Base-by-base conservation (phyloP, 1,140 invertebrate genomes). In the Pectinophora gossypiella region DNA sequence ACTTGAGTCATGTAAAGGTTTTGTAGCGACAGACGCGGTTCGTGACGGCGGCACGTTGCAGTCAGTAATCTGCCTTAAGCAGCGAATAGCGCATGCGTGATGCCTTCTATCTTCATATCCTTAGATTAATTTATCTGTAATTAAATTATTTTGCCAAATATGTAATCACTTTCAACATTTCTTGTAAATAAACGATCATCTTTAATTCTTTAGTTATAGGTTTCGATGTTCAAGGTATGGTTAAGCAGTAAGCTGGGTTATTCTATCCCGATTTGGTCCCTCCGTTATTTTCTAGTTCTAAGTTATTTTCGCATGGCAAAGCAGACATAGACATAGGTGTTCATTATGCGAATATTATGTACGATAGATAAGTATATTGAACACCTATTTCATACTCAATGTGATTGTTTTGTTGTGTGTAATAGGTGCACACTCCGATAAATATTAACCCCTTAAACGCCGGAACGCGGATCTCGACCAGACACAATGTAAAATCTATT, bases 101-200 rank as follows among this genome's bases (percentile, higher is more conserved):
- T 12, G 27, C n/a, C 27, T n/a, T 32, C 27, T 32, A 9, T 32
- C 36, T 65, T 56, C 51, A 57, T 54, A 59, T 62, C 62, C 54
- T 58, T 55, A 65, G 59, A 53, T 72, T 59, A 59, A 71, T 61
- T 65, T 79, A 75, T 68, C 43, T 66, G 38, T 72, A 76, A 59
- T 68, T 82, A 81, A 85, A 77, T 85, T 81, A 85, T 83, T 82
- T 83, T 74, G 72, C 79, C 76, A 83, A 83, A 81, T 81, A 75
- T 76, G 52, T 70, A 69, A 68, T 48, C 58, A 60, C 56, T 68
- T 63, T 57, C n/a, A n/a, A 62, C 59, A 54, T 55, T 69, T 66
- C 48, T 71, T 84, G 80, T 84, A 84, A 76, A 84, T 83, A 83
- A 76, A 9, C 9, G 42, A 12, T 44, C 19, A 44, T 40, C 36